Evolutionary conservation across 2,888 invertebrate genomes (phyloP).

Genomic region (Cantharis lateralis): DNA sequence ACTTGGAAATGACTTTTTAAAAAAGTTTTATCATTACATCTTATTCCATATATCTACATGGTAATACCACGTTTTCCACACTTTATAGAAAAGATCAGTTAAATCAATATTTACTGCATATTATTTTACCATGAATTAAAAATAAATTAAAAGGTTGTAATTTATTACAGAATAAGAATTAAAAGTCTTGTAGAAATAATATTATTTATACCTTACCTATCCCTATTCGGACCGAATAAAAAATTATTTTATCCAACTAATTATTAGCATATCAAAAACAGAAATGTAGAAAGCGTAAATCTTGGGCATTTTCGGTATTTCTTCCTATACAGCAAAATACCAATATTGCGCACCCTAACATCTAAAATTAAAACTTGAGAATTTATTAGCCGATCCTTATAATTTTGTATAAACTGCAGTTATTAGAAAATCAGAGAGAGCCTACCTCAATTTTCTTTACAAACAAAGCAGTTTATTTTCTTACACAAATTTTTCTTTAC

Average conservation of each 20-base stretch:
- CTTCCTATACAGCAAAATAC: not conserved
- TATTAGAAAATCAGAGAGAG: too few species aligned
- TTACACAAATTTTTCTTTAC: not conserved
- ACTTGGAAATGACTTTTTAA: conserved; percentile 1
- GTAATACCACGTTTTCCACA: not conserved
- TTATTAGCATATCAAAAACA: not conserved
- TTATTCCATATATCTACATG: not conserved
- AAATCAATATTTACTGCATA: too few species aligned
- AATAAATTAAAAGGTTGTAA: too few species aligned
- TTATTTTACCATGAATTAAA: too few species aligned
- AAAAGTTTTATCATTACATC: not conserved
- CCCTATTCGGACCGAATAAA: too few species aligned
- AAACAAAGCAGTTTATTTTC: not conserved
- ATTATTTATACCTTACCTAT: too few species aligned
- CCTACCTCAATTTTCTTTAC: not conserved
- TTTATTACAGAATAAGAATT: too few species aligned
- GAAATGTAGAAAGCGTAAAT: not conserved
- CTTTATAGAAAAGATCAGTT: not conserved
- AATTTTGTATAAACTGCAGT: not conserved
- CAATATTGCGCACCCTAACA: not conserved
- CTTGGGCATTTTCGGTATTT: not conserved
- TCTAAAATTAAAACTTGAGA: not conserved
- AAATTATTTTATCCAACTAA: too few species aligned
- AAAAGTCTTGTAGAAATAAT: too few species aligned
- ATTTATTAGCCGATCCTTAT: not conserved